phyloP scores from a whole-genome alignment of 2,797 vertebrate species.

The Smutsia temminckii region DNA sequence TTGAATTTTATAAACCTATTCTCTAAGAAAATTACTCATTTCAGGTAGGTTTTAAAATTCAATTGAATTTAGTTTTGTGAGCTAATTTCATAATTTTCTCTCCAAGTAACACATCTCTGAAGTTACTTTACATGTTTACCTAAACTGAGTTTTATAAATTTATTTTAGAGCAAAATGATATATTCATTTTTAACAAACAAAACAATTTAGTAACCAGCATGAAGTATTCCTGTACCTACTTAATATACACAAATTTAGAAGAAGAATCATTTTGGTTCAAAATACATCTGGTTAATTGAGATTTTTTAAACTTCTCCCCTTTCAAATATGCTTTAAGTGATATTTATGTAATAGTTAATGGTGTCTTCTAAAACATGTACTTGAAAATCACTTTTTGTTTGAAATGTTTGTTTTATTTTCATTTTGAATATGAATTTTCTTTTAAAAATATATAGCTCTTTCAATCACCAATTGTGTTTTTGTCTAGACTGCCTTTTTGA shows the following conservation, averaged over 20 bases:
- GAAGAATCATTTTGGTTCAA: conserved; percentile 48
- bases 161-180: conserved; percentile 5
- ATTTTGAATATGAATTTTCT: conserved; percentile 54
- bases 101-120: not conserved
- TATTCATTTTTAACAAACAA: conserved; percentile 32
- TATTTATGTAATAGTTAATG: conserved; percentile 59
- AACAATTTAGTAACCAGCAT: conserved; percentile 65
- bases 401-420: conserved; percentile 54
- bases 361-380: conserved; percentile 31
- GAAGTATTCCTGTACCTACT: not conserved
- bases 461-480: not conserved
- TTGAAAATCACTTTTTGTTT: conserved; percentile 70
- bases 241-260: conserved; percentile 36
- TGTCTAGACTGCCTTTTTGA: not conserved
- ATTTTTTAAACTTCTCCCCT: conserved; percentile 17
- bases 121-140: not conserved
- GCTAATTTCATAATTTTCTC: not conserved
- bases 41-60: not conserved
- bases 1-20: not conserved
- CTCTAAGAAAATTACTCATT: conserved; percentile 21
- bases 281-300: conserved; percentile 51
- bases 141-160: conserved; percentile 16
- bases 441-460: not conserved
- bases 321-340: conserved; percentile 42
- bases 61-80: conserved; percentile 1